Base-by-base conservation (phyloP, 2,797 vertebrate species). In the Artibeus lituratus region DNA sequence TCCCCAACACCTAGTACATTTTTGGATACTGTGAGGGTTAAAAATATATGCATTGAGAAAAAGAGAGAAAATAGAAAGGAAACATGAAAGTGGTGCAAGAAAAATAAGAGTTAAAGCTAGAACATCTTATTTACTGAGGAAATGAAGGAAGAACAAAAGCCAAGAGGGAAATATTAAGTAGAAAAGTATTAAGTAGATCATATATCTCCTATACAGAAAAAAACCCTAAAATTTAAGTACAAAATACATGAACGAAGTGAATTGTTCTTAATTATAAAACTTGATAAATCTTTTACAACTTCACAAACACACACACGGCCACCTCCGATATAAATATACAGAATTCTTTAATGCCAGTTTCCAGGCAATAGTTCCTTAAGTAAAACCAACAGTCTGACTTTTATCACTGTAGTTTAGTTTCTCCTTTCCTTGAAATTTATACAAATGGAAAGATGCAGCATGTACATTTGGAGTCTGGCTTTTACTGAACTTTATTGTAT, bases 401-500 rank as follows among this genome's bases (percentile, higher is more conserved):
- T 35, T 72, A 37, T 76, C 55, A 69, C 15, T 51, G 10, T 53
- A 74, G 21, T 81, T 35, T 26, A 67, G 3, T 76, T 35, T 69
- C 74, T 49, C 14, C 26, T 80, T 72, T 37, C 55, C 15, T n/a
- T 96, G 24, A 93, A 94, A 87, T 51, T 92, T 35, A 35, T 69
- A 24, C 24, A 87, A 37, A 32, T 72, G 29, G 49, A 72, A 65
- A 51, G 37, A 82, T 44, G 32, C 1, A 37, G 26, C 72, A 26
- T 65, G 32, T 65, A 67, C 7, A 37, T 72, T 8, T 18, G 53
- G n/a, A 42, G 16, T 51, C 32, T 73, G 37, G 24, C 35, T 53
- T 59, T 84, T 85, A 83, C 24, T 53, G 18, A 73, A 26, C 42
- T 80, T 59, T 62, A 73, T 37, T 74, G 19, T 49, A 7, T 53